A percentile compares a stretch with the other conserved stretches of the same genome.
Conservation (phyloP, 2,888 invertebrate genomes). For the Thysanoteuthis rhombus region DNA sequence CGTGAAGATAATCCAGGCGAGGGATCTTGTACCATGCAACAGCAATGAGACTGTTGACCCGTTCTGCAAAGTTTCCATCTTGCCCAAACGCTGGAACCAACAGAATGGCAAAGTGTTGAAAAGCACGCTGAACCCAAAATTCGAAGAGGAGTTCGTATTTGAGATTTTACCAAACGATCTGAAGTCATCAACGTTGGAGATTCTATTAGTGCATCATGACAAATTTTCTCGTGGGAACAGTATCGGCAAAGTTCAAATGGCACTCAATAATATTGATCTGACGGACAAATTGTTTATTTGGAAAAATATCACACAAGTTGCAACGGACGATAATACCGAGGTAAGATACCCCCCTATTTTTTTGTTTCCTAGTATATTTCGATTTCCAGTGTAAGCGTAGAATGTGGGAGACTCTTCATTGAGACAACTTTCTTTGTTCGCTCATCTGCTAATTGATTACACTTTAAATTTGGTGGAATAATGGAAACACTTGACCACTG, state of each 20-base stretch:
- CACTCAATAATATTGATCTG: constrained; percentile 72
- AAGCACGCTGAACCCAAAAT: constrained; percentile 76
- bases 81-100: constrained; percentile 72
- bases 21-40: constrained; percentile 65
- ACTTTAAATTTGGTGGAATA: too few species aligned
- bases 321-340: constrained; percentile 47
- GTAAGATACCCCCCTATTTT: constrained; percentile 39
- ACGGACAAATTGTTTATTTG: constrained; percentile 73
- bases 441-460: too few species aligned
- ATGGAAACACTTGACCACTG: too few species aligned
- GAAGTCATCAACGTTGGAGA: constrained; percentile 73
- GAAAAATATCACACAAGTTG: constrained; percentile 70
- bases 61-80: constrained; percentile 87
- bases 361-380: not conserved
- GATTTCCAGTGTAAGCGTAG: too few species aligned
- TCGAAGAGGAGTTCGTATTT: constrained; percentile 78
- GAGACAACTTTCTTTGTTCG: too few species aligned
- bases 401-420: too few species aligned
- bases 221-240: constrained; percentile 75
- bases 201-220: constrained; percentile 76
- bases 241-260: constrained; percentile 74
- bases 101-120: constrained; percentile 71
- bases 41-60: constrained; percentile 70
- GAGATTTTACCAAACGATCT: constrained; percentile 71
- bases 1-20: constrained; percentile 75